Percentiles rank a stretch among this genome's conserved stretches.
phyloP scores from a whole-genome alignment of 2,888 invertebrate species.

The Parascotia fuliginaria region DNA sequence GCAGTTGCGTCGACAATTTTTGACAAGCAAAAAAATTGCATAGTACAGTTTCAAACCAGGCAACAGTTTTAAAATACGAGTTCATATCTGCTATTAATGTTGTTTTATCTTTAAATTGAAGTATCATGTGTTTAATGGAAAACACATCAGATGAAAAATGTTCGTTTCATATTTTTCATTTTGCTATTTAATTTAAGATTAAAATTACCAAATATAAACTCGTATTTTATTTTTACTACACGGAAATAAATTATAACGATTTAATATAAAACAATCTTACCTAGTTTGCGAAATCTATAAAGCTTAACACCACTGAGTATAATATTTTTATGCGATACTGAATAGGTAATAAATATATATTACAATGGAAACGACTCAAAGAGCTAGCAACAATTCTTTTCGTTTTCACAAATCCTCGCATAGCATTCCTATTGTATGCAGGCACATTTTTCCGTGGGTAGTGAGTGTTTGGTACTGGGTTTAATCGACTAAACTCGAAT shows the following conservation, averaged over 20 bases:
- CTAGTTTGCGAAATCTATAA: background rate
- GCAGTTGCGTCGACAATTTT: constrained; percentile 35
- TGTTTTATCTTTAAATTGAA: no score
- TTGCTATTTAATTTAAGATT: no score
- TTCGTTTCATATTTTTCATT: no score
- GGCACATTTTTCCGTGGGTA: constrained; percentile 63
- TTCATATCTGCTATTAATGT: no score
- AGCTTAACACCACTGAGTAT: constrained; percentile 12
- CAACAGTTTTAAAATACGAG: no score
- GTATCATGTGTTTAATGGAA: no score
- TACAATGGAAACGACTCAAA: constrained; percentile 43
- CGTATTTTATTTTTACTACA: background rate
- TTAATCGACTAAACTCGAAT: constrained; percentile 69
- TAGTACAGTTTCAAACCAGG: constrained; percentile 11
- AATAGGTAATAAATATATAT: constrained; percentile 52
- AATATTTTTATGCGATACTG: constrained; percentile 31
- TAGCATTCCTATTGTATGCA: constrained; percentile 54
- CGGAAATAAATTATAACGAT: background rate
- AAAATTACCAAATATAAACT: no score
- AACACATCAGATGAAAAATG: no score
- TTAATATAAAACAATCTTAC: background rate
- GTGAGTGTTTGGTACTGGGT: constrained; percentile 60
- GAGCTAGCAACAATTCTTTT: constrained; percentile 54
- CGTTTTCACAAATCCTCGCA: constrained; percentile 53
- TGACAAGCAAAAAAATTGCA: constrained; percentile 37